Evolutionary conservation across 1,140 invertebrate genomes (phyloP).

Genomic region (Heterodera carotae): DNA sequence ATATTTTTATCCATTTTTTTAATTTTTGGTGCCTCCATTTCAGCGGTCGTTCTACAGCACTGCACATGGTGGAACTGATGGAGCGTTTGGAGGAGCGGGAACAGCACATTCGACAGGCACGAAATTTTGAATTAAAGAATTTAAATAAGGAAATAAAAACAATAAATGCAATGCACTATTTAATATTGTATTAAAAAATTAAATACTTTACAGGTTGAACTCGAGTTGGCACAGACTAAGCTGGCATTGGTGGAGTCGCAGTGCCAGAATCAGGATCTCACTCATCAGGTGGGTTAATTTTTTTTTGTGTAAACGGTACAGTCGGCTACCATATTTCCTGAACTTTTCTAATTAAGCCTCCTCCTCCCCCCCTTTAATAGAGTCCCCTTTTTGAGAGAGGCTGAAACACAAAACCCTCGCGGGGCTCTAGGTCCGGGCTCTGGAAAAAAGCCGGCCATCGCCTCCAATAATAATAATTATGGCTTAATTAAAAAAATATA

Average conservation of each 20-base stretch:
- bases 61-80: conserved; percentile 45
- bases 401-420: too few relatives aligned
- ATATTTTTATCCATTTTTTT: too few relatives aligned
- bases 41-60: background rate
- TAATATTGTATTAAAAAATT: background rate
- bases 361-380: background rate
- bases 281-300: conserved; percentile 52
- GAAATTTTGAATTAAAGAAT: background rate
- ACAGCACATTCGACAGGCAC: conserved; percentile 53
- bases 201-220: conserved; percentile 72
- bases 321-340: conserved; percentile 13
- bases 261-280: conserved; percentile 84
- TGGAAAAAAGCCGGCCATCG: too few relatives aligned
- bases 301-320: background rate
- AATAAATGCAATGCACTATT: background rate
- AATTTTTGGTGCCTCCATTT: too few relatives aligned
- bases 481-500: too few relatives aligned
- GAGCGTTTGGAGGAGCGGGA: conserved; percentile 53
- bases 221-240: conserved; percentile 93
- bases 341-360: background rate
- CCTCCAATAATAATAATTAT: too few relatives aligned
- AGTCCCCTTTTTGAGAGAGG: too few relatives aligned
- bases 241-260: conserved; percentile 93
- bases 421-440: too few relatives aligned
- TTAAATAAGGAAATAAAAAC: background rate